These are phyloP conservation scores for Steinernema carpocapsae DNA, from an alignment of 2,888 invertebrate genomes.

Conservation along the genomic window DNA sequence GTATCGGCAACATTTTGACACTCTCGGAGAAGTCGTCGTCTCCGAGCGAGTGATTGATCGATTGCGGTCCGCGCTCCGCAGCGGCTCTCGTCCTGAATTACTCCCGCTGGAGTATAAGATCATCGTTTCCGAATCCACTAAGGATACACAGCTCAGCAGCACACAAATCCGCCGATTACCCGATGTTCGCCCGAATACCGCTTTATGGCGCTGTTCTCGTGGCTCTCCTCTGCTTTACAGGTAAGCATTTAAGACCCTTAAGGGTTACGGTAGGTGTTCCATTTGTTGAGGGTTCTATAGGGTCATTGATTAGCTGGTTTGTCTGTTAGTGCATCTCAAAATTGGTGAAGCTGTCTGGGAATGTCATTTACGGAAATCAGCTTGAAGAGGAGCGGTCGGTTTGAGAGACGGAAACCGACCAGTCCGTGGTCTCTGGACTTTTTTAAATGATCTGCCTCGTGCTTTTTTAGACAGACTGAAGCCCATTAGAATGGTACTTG, in stretches of 20 bases:
- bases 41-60: conserved; percentile 18
- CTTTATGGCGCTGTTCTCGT: background rate
- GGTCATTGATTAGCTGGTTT: background rate
- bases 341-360: too few species aligned
- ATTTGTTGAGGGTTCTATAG: background rate
- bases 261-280: background rate
- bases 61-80: conserved; percentile 7
- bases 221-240: background rate
- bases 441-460: too few species aligned
- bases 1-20: conserved; percentile 30
- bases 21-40: background rate
- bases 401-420: too few species aligned
- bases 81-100: conserved; percentile 24
- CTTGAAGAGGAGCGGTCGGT: too few species aligned
- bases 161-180: conserved; percentile 1
- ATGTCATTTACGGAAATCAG: too few species aligned
- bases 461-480: too few species aligned
- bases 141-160: conserved; percentile 5
- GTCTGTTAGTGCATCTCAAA: background rate
- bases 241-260: background rate
- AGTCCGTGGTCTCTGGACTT: too few species aligned
- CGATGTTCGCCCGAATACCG: background rate
- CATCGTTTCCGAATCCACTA: conserved; percentile 21
- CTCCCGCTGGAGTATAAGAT: conserved; percentile 25
- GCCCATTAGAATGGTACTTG: too few species aligned